Base-by-base conservation (phyloP, 2,888 invertebrate species). In the Chloromyia formosa region DNA sequence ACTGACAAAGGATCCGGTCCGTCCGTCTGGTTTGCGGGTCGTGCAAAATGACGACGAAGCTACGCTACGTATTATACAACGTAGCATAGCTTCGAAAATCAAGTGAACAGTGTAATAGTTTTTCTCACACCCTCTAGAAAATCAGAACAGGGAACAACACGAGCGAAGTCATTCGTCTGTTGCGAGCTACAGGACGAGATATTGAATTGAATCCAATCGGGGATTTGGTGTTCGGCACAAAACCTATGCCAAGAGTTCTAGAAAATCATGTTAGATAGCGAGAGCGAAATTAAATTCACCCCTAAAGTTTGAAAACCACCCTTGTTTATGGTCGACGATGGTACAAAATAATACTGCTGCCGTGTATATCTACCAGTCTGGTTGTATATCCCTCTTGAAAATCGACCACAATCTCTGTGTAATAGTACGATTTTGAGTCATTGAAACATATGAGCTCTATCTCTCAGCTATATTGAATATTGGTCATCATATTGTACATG, bases 1-100 rank as follows among this genome's bases (percentile, higher is more conserved):
- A 71, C 42, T 71, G 71, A 71, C 56, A 71, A 71, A 71, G 40
- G 40, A 71, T 58, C 40, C 27, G 18, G 18, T 22, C 66, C 49
- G 16, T 49, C 23, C 4, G 12, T 49, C 49, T 12, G 49, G 49
- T 2, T 35, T 4, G 16, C 49, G 3, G 49, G 49, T 49, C 27
- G 16, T 3, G 49, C 49, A 35, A 35, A 35, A 35, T 35, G 3
- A 49, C 10, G 49, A 7, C 16, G 49, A 49, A 49, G 10, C 27
- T 35, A 35, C 27, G 27, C 27, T 7, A 35, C 27, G 27, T 35
- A 2, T 2, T 7, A 35, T 35, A 2, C 27, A 2, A 35, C 27
- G 27, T 35, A 2, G 27, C 27, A 35, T 35, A 2, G 27, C 27
- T 35, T 7, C 3, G 27, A 35, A 35, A 35, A 35, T 35, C 27